Conservation (phyloP, 2,797 vertebrate species). For the Hafferia zeledoni region DNA sequence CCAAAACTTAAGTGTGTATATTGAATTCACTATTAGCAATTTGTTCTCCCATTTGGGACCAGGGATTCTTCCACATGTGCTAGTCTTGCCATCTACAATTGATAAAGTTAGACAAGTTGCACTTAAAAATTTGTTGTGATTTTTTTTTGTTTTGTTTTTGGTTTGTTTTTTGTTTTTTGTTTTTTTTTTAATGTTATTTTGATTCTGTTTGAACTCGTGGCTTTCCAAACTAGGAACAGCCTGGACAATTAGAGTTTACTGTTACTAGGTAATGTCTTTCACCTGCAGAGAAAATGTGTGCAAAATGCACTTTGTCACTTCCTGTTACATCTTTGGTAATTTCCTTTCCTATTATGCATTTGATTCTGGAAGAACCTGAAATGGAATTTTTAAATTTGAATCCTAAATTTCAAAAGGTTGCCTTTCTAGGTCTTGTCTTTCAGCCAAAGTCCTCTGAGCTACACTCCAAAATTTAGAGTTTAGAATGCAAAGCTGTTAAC, state of each 20-base stretch:
- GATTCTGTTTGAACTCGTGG: background rate
- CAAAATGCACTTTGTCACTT: background rate
- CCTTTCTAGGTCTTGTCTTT: background rate
- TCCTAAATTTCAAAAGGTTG: background rate
- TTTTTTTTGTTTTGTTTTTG: too few species aligned
- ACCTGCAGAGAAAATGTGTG: background rate
- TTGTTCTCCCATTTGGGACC: background rate
- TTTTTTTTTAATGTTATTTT: background rate
- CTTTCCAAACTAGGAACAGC: background rate
- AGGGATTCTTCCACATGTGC: background rate
- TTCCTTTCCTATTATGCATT: background rate
- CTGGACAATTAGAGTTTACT: background rate
- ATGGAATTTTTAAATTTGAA: background rate
- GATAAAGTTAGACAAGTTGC: background rate
- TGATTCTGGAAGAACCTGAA: background rate
- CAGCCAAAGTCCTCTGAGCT: background rate
- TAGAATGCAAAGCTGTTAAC: background rate
- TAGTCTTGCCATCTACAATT: background rate
- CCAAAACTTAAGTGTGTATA: background rate
- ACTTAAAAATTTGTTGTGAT: background rate
- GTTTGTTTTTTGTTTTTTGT: background rate
- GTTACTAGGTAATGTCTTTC: background rate
- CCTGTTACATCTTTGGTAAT: background rate
- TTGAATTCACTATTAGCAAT: background rate
- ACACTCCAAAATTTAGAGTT: background rate